Evolutionary conservation across 1,140 invertebrate genomes (phyloP).

Genomic region (Ericerus pela): DNA sequence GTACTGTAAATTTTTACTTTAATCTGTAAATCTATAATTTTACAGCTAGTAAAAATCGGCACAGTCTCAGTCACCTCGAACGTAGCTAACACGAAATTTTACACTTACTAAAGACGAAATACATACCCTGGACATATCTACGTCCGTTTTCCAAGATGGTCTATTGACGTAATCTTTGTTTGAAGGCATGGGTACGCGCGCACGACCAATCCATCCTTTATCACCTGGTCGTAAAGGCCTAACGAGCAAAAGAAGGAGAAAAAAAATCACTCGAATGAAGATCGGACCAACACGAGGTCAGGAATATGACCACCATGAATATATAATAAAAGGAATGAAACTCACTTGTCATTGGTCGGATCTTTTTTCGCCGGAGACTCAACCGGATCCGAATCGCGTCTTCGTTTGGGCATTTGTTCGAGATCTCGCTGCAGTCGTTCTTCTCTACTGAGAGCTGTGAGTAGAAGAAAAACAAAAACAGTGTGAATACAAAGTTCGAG

Average conservation of each 20-base stretch:
- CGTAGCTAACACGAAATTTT: neutral
- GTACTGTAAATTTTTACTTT: no score
- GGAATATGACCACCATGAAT: neutral
- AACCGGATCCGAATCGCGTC: conserved; percentile 29
- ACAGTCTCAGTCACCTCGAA: neutral
- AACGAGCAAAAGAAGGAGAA: conserved; percentile 18
- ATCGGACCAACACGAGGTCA: no score
- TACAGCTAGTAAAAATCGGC: neutral
- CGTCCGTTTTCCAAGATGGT: conserved; percentile 78
- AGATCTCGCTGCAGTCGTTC: conserved; percentile 82
- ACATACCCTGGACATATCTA: conserved; percentile 59
- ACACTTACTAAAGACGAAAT: neutral
- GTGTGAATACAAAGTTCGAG: no score
- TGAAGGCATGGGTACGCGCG: conserved; percentile 85
- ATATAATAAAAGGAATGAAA: neutral
- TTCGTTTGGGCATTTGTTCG: conserved; percentile 64
- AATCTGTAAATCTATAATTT: neutral
- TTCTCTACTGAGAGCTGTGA: conserved; percentile 64
- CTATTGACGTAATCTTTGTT: conserved; percentile 92
- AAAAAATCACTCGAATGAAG: no score
- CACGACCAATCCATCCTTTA: conserved; percentile 84
- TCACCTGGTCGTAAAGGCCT: conserved; percentile 66
- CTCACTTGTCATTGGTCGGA: neutral
- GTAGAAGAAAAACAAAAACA: no score
- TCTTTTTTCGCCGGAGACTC: conserved; percentile 1